Percentiles rank a stretch among this genome's conserved stretches.
Conservation (phyloP, 2,888 invertebrate species). For the Drosophila hawaiiensis region DNA sequence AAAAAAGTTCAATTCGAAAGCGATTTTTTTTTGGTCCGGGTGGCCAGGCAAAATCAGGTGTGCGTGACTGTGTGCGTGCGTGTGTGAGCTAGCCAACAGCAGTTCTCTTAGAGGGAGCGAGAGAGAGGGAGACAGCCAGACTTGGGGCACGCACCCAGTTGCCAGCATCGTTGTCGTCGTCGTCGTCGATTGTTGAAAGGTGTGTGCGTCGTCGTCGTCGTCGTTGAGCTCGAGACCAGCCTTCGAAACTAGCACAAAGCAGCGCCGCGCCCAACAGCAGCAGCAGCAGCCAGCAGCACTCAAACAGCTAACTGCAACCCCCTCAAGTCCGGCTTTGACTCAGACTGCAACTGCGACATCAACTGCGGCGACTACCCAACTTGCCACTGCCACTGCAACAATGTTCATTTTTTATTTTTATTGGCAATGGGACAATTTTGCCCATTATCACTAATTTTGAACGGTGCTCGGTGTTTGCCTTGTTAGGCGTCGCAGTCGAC, state of each 20-base stretch:
- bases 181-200: constrained; percentile 71
- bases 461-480: constrained; percentile 62
- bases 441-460: constrained; percentile 80
- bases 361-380: constrained; percentile 27
- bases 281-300: constrained; percentile 10
- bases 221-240: constrained; percentile 48
- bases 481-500: constrained; percentile 61
- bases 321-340: constrained; percentile 30
- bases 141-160: constrained; percentile 66
- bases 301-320: constrained; percentile 31
- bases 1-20: constrained; percentile 81
- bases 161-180: constrained; percentile 29
- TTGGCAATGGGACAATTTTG: constrained; percentile 79
- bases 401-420: constrained; percentile 21
- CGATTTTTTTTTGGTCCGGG: constrained; percentile 56
- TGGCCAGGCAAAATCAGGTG: constrained; percentile 58
- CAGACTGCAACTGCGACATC: constrained; percentile 8
- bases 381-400: constrained; percentile 40
- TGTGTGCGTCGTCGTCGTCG: constrained; percentile 57
- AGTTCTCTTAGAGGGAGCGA: constrained; percentile 29
- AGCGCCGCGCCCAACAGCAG: constrained; percentile 31
- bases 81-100: constrained; percentile 49
- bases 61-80: constrained; percentile 33
- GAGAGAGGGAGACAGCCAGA: constrained; percentile 14
- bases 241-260: constrained; percentile 77